A percentile compares a stretch with the other conserved stretches of the same genome.
Conservation (phyloP, 1,140 invertebrate species). For the Brachionus koreanus region DNA sequence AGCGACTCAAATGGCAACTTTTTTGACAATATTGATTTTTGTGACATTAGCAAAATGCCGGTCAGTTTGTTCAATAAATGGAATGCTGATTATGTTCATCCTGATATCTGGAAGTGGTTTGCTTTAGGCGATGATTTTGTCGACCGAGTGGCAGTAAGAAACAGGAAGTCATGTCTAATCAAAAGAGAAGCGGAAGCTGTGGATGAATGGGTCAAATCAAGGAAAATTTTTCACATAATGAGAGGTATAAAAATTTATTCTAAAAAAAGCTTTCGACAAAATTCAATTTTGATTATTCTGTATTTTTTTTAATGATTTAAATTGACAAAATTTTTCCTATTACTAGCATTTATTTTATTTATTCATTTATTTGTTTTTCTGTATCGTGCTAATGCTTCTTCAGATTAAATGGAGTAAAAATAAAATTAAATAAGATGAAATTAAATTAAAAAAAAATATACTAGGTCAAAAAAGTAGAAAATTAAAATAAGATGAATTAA, state of each 20-base stretch:
- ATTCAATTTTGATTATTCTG: too few relatives aligned
- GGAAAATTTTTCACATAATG: slow-evolving; percentile 15
- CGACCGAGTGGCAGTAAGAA: background rate
- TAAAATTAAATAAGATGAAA: too few relatives aligned
- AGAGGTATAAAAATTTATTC: background rate
- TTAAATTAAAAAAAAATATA: too few relatives aligned
- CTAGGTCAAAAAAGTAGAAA: too few relatives aligned
- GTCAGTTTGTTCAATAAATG: background rate
- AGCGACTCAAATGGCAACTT: background rate
- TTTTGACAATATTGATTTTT: slow-evolving; percentile 36
- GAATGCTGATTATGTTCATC: background rate
- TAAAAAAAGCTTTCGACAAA: too few relatives aligned
- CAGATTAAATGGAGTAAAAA: too few relatives aligned
- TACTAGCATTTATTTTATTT: too few relatives aligned
- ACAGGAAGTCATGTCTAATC: background rate
- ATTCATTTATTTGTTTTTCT: too few relatives aligned
- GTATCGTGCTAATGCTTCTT: too few relatives aligned
- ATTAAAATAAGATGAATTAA: too few relatives aligned
- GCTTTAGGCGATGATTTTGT: slow-evolving; percentile 31
- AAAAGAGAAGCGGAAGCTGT: slow-evolving; percentile 28
- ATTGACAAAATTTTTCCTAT: too few relatives aligned
- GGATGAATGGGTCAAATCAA: slow-evolving; percentile 31
- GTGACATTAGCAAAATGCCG: slow-evolving; percentile 26
- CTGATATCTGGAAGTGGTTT: slow-evolving; percentile 9
- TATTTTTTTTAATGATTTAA: too few relatives aligned